These are phyloP conservation scores for Gorsachius goisagi DNA, from an alignment of 2,113 vertebrate genomes.

Conservation along the genomic window DNA sequence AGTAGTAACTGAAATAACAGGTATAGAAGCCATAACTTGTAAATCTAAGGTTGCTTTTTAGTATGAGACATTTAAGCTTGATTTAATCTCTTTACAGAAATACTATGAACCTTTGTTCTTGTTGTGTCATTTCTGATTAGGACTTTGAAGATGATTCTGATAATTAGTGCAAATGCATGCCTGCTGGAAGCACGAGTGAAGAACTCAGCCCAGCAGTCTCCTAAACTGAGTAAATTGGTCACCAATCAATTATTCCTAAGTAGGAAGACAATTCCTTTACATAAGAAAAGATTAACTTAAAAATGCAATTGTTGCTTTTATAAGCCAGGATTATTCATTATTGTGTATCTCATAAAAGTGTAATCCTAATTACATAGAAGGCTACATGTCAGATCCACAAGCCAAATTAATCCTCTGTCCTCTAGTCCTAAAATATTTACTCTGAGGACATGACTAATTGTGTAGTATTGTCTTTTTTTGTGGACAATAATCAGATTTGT, in stretches of 20 bases:
- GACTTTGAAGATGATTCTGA: neutral
- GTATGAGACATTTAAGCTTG: neutral
- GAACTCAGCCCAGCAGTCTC: neutral
- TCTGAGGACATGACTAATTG: neutral
- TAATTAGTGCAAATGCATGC: neutral
- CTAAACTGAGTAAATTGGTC: neutral
- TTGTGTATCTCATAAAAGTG: neutral
- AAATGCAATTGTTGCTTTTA: conserved; percentile 8
- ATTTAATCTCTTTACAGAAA: neutral
- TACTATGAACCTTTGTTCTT: neutral
- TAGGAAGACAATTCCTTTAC: neutral
- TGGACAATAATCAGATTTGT: neutral
- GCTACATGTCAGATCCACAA: neutral
- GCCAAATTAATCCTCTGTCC: neutral
- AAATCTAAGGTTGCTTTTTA: neutral
- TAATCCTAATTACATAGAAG: conserved; percentile 5
- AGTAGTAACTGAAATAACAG: neutral
- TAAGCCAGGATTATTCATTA: neutral
- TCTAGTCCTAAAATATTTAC: neutral
- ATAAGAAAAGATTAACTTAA: neutral
- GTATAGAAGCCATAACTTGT: neutral
- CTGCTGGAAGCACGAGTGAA: neutral
- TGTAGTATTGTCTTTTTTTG: neutral
- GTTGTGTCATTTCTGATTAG: neutral
- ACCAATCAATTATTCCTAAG: neutral